A percentile compares a stretch with the other conserved stretches of the same genome.
phyloP scores from a whole-genome alignment of 2,888 invertebrate genomes.

The Campoplex nolae region DNA sequence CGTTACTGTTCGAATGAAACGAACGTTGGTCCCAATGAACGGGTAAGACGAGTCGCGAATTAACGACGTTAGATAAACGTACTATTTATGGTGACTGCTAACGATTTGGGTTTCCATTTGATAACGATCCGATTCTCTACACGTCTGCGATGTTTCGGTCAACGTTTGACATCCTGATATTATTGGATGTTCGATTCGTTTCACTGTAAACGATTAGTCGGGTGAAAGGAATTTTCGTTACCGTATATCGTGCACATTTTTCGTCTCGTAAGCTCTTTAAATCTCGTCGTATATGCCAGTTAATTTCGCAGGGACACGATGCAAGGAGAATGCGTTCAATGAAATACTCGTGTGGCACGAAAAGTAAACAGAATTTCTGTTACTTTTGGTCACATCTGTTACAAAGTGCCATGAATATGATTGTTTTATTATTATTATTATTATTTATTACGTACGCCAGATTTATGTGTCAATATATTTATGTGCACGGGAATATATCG shows the following conservation, averaged over 20 bases:
- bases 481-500: background rate
- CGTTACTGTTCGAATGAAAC: background rate
- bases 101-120: background rate
- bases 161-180: background rate
- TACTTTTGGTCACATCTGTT: background rate
- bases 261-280: background rate
- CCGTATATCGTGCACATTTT: background rate
- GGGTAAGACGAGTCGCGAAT: background rate
- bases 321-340: background rate
- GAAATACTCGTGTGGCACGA: background rate
- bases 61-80: background rate
- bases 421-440: background rate
- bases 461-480: constrained; percentile 1
- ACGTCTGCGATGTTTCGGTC: background rate
- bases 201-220: background rate
- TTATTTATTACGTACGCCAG: background rate
- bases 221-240: background rate
- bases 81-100: background rate
- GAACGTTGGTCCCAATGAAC: background rate
- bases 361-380: background rate
- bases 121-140: background rate
- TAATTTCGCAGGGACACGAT: background rate
- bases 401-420: background rate
- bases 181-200: background rate
- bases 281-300: background rate